Base-by-base conservation (phyloP, 2,888 invertebrate species). In the Conus canariensis region DNA sequence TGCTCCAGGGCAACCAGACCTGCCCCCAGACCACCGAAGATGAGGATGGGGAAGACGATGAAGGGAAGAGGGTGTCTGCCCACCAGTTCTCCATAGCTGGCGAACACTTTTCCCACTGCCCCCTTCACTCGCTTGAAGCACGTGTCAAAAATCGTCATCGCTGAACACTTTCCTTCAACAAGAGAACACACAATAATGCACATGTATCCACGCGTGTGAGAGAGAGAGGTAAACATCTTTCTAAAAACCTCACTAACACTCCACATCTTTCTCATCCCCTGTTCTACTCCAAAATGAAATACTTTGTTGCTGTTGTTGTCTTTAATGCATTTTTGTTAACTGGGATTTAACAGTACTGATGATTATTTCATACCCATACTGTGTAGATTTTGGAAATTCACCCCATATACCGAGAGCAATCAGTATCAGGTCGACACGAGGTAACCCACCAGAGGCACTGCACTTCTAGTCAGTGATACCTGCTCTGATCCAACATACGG, bases 21-120 rank as follows among this genome's bases (percentile, higher is more conserved):
- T 19, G 83, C 82, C 5, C 89, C 93, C 25, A 90, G 92, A 19
- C 92, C 93, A 88, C 90, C 92, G 90, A 87, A 94, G 83, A 88
- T 92, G 30, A 91, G 22, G 14, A 90, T 59, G 0, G 90, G 86
- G 45, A 85, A n/a, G 56, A 90, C n/a, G 19, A 93, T 92, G 88
- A 93, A 93, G 12, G 90, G 87, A 12, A 91, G 30, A 16, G 93
- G 93, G 83, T 91, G 87, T 16, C 77, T 88, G 67, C 91, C 92
- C 16, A 94, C 92, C 22, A 91, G 58, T 10, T 86, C 74, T 16
- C 93, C 93, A 86, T 94, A 94, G 25, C 89, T 88, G 5, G 92
- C 90, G 87, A 93, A 94, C 9, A 19, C n/a, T 8, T n/a, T 9
- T 1, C 59, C 59, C n/a, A 85, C 19, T 19, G 10, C 16, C 10